phyloP scores from a whole-genome alignment of 2,797 vertebrate genomes.

The Pseudotriccus pelzelni region DNA sequence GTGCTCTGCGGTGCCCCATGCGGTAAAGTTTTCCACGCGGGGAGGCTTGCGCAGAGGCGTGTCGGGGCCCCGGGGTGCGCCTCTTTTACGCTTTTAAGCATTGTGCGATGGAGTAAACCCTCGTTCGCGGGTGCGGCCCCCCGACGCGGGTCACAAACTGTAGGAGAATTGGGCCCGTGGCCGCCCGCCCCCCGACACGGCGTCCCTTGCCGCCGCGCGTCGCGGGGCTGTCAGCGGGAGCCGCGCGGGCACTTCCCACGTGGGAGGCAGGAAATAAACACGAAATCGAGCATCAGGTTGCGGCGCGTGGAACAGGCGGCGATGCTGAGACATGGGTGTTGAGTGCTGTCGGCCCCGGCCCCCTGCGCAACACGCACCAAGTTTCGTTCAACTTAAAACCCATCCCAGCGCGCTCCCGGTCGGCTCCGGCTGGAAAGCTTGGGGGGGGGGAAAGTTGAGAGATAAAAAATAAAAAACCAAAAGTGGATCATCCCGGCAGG shows the following conservation, averaged over 20 bases:
- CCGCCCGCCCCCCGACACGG: neutral
- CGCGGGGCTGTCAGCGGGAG: neutral
- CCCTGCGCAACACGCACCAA: neutral
- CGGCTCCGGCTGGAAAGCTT: neutral
- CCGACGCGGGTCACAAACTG: neutral
- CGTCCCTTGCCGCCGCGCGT: neutral
- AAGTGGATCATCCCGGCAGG: neutral
- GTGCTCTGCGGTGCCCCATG: neutral
- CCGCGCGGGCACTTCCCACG: neutral
- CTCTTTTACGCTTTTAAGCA: neutral
- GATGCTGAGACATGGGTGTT: neutral
- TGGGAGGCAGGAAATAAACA: neutral
- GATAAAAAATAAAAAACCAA: neutral
- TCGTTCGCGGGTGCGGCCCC: neutral
- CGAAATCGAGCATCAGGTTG: neutral
- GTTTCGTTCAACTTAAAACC: neutral
- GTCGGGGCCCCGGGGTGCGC: neutral
- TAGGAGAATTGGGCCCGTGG: neutral
- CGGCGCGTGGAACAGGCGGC: neutral
- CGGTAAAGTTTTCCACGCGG: neutral
- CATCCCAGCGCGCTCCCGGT: neutral
- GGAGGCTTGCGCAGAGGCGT: neutral
- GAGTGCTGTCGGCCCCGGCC: neutral
- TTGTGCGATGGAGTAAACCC: neutral
- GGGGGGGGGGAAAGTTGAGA: fast-evolving